A percentile compares a stretch with the other conserved stretches of the same genome.
Evolutionary conservation across 2,888 invertebrate species (phyloP).

Genomic region (Argyra leucocephala): DNA sequence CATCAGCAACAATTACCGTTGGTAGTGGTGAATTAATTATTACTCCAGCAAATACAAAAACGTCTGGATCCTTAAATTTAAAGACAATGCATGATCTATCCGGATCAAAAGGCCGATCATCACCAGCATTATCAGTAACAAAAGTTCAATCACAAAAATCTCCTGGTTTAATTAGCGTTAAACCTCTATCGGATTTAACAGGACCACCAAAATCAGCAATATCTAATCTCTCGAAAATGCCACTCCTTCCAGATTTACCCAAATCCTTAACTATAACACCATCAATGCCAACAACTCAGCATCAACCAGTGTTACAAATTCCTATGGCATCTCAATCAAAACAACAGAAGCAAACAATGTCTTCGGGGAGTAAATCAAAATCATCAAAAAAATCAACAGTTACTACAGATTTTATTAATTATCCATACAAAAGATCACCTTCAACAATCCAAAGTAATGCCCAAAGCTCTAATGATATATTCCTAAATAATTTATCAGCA

Average conservation of each 20-base stretch:
- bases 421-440: constrained; percentile 13
- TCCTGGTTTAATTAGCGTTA: constrained; percentile 22
- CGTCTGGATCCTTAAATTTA: constrained; percentile 18
- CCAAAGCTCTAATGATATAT: constrained; percentile 18
- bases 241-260: constrained; percentile 27
- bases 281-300: constrained; percentile 18
- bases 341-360: constrained; percentile 18
- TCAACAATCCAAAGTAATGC: constrained; percentile 11
- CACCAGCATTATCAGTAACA: constrained; percentile 25
- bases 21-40: constrained; percentile 29
- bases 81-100: constrained; percentile 21
- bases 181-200: constrained; percentile 24
- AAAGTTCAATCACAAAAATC: constrained; percentile 24
- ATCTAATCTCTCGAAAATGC: constrained; percentile 16
- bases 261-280: constrained; percentile 32
- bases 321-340: background rate
- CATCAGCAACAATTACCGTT: constrained; percentile 28
- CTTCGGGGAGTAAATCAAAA: constrained; percentile 15
- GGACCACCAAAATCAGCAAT: constrained; percentile 14
- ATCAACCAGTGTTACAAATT: background rate
- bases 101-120: constrained; percentile 17
- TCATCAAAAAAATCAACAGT: constrained; percentile 16
- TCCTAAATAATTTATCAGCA: constrained; percentile 13
- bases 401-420: background rate
- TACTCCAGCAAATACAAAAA: constrained; percentile 26